Evolutionary conservation across 2,797 vertebrate genomes (phyloP), one percentile per base, ranked within the genome.

Genomic region (Falco novaeseelandiae): DNA sequence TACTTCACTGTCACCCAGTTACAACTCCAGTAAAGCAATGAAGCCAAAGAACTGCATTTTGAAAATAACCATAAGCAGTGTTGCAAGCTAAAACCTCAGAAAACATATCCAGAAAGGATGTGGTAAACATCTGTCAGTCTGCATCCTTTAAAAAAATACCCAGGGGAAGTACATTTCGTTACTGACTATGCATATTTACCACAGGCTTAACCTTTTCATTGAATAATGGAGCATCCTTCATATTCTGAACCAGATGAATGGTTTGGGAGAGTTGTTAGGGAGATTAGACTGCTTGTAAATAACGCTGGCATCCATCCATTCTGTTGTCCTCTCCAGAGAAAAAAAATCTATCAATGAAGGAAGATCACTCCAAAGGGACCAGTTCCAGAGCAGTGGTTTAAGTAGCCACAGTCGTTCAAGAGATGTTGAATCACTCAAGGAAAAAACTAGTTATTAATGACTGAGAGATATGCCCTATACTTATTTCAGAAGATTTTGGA

Each of bases 91-190:
- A 96, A 97, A 72, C 63, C 66, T 71, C 70, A 82, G 65, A 91
- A 91, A 87, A 90, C 22, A 63, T 34, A 66, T 48, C 62, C 62
- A 87, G 57, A 95, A 93, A 96, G 95, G 90, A 97, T 97, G 90
- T 94, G 91, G 96, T 93, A 81, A 95, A 90, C 61, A 90, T 92
- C 85, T 94, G 88, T 87, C 78, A 79, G 65, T 21, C 36, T 87
- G 52, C 30, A 78, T 90, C 54, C 65, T 92, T 83, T 34, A 34
- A 83, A 93, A 94, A 96, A 92, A 86, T 66, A 88, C 90, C 71
- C 83, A 30, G 72, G 83, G 93, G 90, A 87, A 90, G 34, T 81
- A 94, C 85, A 88, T 92, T 95, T 94, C 83, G 88, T 94, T 97
- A 90, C 70, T 83, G 71, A 65, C 85, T 79, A 51, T 62, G 62